Conservation (phyloP, 1,140 invertebrate species). For the Zaprionus gabonicus region DNA sequence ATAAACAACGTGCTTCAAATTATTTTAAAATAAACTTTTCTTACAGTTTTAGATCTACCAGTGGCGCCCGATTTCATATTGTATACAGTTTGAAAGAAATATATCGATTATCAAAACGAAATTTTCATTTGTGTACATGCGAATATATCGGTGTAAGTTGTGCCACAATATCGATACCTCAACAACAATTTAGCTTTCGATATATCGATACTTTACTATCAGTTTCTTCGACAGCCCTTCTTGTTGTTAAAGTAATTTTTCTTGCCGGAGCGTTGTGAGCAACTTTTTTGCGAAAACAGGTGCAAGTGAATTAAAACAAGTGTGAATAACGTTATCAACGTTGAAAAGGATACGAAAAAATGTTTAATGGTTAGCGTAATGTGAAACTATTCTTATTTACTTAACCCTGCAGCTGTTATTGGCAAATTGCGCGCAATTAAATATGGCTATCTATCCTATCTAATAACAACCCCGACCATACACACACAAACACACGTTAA, state of each 20-base stretch:
- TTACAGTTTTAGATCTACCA: neutral
- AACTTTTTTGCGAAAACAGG: neutral
- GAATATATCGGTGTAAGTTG: neutral
- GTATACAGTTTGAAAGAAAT: neutral
- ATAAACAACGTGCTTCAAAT: neutral
- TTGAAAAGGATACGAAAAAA: slow-evolving; percentile 25
- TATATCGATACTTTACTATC: neutral
- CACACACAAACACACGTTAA: slow-evolving; percentile 12
- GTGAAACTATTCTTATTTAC: neutral
- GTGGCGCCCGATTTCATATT: neutral
- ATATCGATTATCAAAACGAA: neutral
- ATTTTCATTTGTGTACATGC: neutral
- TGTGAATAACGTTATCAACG: slow-evolving; percentile 5
- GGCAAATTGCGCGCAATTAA: slow-evolving; percentile 10
- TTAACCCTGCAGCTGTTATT: neutral
- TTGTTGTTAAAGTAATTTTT: slow-evolving; percentile 36
- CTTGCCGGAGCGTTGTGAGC: neutral
- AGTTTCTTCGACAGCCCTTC: neutral
- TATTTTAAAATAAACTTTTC: neutral
- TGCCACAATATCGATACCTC: neutral
- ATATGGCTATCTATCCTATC: slow-evolving; percentile 1
- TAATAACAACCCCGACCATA: slow-evolving; percentile 9
- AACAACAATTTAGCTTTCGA: neutral
- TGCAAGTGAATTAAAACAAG: slow-evolving; percentile 25
- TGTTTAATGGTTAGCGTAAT: slow-evolving; percentile 46